Base-by-base conservation (phyloP, 35 echinoderm and acorn worm species). In the Acanthaster planci region DNA sequence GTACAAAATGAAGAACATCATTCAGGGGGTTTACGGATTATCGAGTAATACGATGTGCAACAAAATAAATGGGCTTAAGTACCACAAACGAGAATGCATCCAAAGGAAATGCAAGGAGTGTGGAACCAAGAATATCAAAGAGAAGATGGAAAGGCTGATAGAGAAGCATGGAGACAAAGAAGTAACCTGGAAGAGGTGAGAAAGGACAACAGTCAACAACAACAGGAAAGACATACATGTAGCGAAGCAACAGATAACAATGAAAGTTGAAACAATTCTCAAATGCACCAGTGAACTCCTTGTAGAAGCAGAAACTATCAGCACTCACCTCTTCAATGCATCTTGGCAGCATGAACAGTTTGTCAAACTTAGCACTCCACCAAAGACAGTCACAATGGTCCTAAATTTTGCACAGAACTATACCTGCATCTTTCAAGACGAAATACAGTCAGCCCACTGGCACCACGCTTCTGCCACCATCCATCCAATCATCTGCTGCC, bases 401-500 rank as follows among this genome's bases (percentile, higher is more conserved):
- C 26, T 68, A 31, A 84, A 94, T 47, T 94, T 84, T 68, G 88
- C 93, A 0, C 77, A 94, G 23, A 94, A 94, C 36, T 90, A 87
- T 44, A 53, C 34, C n/a, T 90, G 87, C 40, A 55, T 54, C 38
- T 72, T 50, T 39, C 86, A 93, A 40, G 40, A 93, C 39, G 92
- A 93, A 57, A 79, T 89, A 14, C 92, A 93, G 30, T 27, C 55
- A 29, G 92, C 87, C 19, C 87, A 93, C 67, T 93, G 92, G 86
- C 22, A 44, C 52, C 42, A 80, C 52, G 8, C 55, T 8, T 42
- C 75, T 21, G 83, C 88, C 7, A 93, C 92, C 17, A 19, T 93
- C 8, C 92, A 93, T 59, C 86, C 86, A 1, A 93, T 93, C 34
- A 76, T 93, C 8, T 67, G 60, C 10, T 85, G 78, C 39, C 85